Percentiles rank a stretch among this genome's conserved stretches.
Evolutionary conservation across 2,888 invertebrate genomes (phyloP).

Genomic region (Creontiades dilutus): DNA sequence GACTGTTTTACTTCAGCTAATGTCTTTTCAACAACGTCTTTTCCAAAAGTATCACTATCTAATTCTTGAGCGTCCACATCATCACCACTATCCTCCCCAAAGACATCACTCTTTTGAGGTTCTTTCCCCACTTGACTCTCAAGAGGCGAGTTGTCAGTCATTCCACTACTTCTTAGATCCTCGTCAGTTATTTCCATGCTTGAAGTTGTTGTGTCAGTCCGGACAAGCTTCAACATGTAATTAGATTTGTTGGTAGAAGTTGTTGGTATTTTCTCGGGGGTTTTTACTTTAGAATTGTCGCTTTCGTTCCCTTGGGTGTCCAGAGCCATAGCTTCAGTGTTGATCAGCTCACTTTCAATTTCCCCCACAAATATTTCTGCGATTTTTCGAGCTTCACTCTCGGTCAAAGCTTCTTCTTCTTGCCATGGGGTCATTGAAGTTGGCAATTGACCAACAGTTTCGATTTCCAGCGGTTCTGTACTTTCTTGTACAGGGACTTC

Average conservation of each 20-base stretch:
- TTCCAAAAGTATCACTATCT: constrained; percentile 67
- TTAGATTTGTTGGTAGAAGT: constrained; percentile 33
- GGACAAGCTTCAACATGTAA: constrained; percentile 78
- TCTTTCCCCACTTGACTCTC: constrained; percentile 79
- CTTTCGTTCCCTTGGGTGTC: background rate
- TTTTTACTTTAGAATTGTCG: constrained; percentile 61
- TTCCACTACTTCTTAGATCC: constrained; percentile 85
- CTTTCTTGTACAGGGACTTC: constrained; percentile 80
- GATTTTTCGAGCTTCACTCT: constrained; percentile 80
- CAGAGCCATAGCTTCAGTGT: constrained; percentile 77
- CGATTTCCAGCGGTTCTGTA: constrained; percentile 66
- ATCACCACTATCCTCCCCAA: constrained; percentile 74
- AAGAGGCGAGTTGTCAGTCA: constrained; percentile 83
- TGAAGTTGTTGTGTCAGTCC: constrained; percentile 80
- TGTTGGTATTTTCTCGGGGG: constrained; percentile 69
- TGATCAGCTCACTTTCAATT: constrained; percentile 81
- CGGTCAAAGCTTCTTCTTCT: constrained; percentile 77
- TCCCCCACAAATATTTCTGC: constrained; percentile 80
- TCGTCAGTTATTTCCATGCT: constrained; percentile 83
- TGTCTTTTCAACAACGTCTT: constrained; percentile 83
- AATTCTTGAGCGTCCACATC: constrained; percentile 75
- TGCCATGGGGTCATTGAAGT: constrained; percentile 8
- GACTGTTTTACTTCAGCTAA: constrained; percentile 87
- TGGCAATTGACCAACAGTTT: constrained; percentile 71
- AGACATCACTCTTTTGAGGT: constrained; percentile 70